Conservation (phyloP, 2,888 invertebrate species). For the Latrodectus elegans region DNA sequence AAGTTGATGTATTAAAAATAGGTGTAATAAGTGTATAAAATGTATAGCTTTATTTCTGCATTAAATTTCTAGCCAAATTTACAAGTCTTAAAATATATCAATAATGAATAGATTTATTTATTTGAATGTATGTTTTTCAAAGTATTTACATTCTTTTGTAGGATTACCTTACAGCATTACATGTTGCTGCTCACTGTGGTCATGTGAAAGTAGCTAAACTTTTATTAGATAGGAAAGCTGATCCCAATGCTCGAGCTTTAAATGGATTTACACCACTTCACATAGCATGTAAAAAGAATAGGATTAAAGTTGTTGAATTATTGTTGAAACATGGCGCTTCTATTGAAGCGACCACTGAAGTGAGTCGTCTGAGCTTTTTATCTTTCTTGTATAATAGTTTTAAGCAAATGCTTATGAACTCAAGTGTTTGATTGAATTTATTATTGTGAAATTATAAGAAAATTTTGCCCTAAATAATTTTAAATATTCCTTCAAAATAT, state of each 20-base stretch:
- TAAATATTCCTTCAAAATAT: background rate
- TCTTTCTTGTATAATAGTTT: background rate
- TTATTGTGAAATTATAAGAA: background rate
- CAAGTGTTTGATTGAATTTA: background rate
- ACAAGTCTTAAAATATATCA: too few relatives aligned
- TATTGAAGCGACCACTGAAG: constrained; percentile 85
- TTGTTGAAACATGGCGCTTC: constrained; percentile 97
- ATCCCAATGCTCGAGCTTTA: constrained; percentile 95
- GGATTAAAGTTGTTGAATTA: constrained; percentile 97
- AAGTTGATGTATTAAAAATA: too few relatives aligned
- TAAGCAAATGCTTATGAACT: background rate
- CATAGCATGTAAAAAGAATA: constrained; percentile 99
- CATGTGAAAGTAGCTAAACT: constrained; percentile 97
- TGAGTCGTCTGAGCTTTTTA: constrained; percentile 72
- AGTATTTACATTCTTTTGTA: constrained; percentile 53
- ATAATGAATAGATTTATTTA: too few relatives aligned
- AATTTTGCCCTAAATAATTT: background rate
- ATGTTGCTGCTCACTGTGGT: constrained; percentile 97
- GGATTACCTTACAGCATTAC: constrained; percentile 97
- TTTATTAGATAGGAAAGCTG: constrained; percentile 94
- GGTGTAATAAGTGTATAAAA: too few relatives aligned
- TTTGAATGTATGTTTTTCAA: too few relatives aligned
- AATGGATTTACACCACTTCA: constrained; percentile 99
- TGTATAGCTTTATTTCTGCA: too few relatives aligned
- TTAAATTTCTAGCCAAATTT: too few relatives aligned